A percentile compares a stretch with the other conserved stretches of the same genome.
phyloP scores from a whole-genome alignment of 2,113 vertebrate genomes.

The Tachuris rubrigastra region DNA sequence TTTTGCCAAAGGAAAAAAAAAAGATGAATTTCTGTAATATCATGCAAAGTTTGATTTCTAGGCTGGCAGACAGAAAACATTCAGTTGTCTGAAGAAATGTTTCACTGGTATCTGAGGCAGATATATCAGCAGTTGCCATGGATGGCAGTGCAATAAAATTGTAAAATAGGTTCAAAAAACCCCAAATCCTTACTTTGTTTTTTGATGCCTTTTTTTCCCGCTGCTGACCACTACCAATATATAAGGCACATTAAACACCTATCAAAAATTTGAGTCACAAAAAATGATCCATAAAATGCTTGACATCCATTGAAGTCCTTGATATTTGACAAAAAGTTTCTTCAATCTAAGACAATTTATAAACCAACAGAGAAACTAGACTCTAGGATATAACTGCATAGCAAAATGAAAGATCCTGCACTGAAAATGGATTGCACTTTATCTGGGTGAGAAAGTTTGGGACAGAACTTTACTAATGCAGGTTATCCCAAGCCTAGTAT shows the following conservation, averaged over 20 bases:
- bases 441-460: not conserved
- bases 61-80: slow-evolving; percentile 41
- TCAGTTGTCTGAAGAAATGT: slow-evolving; percentile 39
- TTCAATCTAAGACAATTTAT: not conserved
- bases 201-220: not conserved
- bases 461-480: not conserved
- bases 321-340: not conserved
- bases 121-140: slow-evolving; percentile 22
- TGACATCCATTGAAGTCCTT: not conserved
- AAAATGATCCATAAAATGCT: not conserved
- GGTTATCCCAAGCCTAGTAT: not conserved
- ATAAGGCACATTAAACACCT: not conserved
- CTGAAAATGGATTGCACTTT: not conserved
- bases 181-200: not conserved
- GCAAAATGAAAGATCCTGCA: not conserved
- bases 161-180: not conserved
- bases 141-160: slow-evolving; percentile 19
- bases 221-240: not conserved
- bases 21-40: slow-evolving; percentile 61
- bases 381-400: not conserved
- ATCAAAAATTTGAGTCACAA: not conserved
- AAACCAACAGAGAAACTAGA: not conserved
- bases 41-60: slow-evolving; percentile 59
- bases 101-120: slow-evolving; percentile 40
- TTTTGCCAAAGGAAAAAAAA: slow-evolving; percentile 35